phyloP scores from a whole-genome alignment of 2,888 invertebrate genomes.

The Hypsopygia costalis region DNA sequence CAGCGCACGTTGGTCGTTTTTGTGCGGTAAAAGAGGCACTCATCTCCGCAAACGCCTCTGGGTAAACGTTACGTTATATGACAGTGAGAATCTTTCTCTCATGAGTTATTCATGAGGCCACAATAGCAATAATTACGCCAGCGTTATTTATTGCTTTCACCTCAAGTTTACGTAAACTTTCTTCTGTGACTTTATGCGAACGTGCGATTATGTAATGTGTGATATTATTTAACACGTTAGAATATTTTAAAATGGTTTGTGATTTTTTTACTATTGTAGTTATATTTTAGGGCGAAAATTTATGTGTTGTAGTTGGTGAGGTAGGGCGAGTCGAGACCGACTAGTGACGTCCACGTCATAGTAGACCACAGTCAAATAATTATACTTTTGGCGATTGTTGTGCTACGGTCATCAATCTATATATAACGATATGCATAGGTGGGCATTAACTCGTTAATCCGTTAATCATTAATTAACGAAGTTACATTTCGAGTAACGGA shows the following conservation, averaged over 20 bases:
- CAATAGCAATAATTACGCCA: constrained; percentile 61
- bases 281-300: no score
- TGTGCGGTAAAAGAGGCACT: constrained; percentile 4
- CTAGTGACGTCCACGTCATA: no score
- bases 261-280: background rate
- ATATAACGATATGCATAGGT: no score
- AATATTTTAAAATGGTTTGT: background rate
- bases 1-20: constrained; percentile 5
- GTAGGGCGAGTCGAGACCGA: no score
- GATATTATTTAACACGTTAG: background rate
- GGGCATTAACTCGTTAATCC: no score
- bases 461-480: no score
- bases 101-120: constrained; percentile 56
- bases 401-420: no score
- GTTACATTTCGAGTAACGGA: no score
- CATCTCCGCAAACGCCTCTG: constrained; percentile 18
- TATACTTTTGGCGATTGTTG: no score
- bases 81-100: constrained; percentile 52
- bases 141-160: constrained; percentile 60
- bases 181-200: constrained; percentile 39
- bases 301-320: no score
- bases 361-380: no score
- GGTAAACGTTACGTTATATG: constrained; percentile 41
- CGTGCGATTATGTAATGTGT: constrained; percentile 34
- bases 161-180: constrained; percentile 59